A percentile compares a stretch with the other conserved stretches of the same genome.
These are phyloP conservation scores for Alectura lathami DNA, from an alignment of 2,113 vertebrate species.

Conservation along the genomic window DNA sequence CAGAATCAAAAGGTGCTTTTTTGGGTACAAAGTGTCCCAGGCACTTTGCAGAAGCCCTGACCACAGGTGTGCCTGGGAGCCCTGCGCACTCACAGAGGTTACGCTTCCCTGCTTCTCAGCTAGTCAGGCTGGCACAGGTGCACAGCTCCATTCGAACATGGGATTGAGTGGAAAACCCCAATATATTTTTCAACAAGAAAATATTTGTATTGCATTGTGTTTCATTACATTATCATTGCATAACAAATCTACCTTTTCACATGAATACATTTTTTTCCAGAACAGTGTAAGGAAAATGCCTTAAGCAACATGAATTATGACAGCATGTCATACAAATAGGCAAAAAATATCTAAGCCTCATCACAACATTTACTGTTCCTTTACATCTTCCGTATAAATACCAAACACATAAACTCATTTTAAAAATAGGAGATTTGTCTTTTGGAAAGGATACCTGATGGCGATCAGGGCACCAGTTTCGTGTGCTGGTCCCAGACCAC, in stretches of 20 bases:
- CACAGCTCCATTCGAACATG: background rate
- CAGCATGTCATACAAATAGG: constrained; percentile 72
- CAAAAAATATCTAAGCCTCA: constrained; percentile 55
- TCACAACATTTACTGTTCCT: constrained; percentile 24
- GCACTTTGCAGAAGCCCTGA: background rate
- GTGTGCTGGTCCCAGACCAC: background rate
- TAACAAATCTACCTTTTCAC: background rate
- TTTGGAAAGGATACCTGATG: background rate
- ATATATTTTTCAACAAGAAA: background rate
- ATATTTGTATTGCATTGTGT: background rate
- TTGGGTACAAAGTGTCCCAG: background rate
- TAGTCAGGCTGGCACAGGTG: fast-evolving
- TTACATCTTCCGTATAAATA: constrained; percentile 24
- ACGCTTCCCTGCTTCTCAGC: background rate
- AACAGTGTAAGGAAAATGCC: background rate
- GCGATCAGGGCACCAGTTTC: background rate
- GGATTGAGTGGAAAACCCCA: background rate
- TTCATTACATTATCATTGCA: background rate
- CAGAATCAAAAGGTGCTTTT: fast-evolving
- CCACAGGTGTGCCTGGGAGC: background rate
- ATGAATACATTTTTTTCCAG: background rate
- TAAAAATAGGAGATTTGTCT: background rate
- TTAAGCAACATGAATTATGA: background rate
- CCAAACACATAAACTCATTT: background rate
- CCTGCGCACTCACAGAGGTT: background rate